Evolutionary conservation across 2,797 vertebrate genomes (phyloP), one percentile per base, ranked within the genome.

Genomic region (Galagoides demidoff): DNA sequence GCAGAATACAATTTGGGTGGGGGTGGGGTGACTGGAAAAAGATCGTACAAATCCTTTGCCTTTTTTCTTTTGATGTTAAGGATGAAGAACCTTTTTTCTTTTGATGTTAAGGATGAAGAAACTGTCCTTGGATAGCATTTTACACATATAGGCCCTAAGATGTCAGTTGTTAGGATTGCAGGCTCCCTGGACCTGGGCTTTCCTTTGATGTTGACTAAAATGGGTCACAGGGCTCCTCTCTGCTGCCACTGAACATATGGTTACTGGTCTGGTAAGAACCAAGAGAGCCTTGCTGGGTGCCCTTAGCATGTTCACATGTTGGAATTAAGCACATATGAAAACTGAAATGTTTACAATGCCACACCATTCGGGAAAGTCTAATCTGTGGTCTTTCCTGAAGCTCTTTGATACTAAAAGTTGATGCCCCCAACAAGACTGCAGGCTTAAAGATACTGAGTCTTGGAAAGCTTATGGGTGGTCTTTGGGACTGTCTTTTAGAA

Each of bases 1-100:
- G 97, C 97, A 95, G 98, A 98, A 99, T 98, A 97, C 94, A 97
- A 97, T 98, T 96, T 97, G 96, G 89, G 92, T 0, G 92, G 95
- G 92, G 90, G 97, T 84, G 91, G 94, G 96, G 97, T 95, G 23
- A 79, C 96, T 74, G 96, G 96, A 94, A 95, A 96, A 76, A 85
- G 89, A 93, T 57, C 89, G 55, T 96, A 39, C 66, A 84, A 96
- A 90, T 87, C 45, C 90, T 88, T 89, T 95, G 90, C 97, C 77
- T 92, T 94, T 85, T 19, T 91, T 70, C 1, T 85, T 90, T 93
- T 92, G 87, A 25, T 74, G 23, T 82, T 49, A 73, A 93, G 59
- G 73, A 20, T 27, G 59, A 70, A 29, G 29, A 93, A 94, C n/a
- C n/a, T n/a, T n/a, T n/a, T 43, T 92, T 61, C 90, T 93, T 90